phyloP scores from a whole-genome alignment of 2,797 vertebrate genomes.

The Coregonus suidteri region DNA sequence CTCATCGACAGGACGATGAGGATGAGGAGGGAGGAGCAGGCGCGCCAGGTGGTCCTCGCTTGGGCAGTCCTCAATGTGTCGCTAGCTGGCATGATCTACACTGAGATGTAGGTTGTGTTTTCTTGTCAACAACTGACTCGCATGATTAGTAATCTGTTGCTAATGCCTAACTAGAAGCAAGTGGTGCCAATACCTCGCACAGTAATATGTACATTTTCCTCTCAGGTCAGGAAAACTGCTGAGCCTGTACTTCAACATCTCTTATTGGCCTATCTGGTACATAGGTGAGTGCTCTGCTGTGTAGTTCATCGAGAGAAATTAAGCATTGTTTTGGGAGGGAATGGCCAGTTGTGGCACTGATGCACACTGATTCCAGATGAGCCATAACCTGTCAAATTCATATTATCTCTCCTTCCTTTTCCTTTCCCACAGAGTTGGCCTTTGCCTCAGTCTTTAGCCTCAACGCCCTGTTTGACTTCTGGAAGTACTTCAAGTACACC shows the following conservation, averaged over 20 bases:
- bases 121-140: background rate
- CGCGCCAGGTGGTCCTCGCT: constrained; percentile 86
- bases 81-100: constrained; percentile 94
- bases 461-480: constrained; percentile 94
- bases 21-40: constrained; percentile 90
- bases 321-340: background rate
- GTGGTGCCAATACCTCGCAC: background rate
- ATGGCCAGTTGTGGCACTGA: background rate
- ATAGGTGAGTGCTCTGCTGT: constrained; percentile 81
- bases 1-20: constrained; percentile 88
- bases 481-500: constrained; percentile 95
- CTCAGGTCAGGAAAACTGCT: constrained; percentile 89
- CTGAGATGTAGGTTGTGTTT: constrained; percentile 84
- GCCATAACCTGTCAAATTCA: background rate
- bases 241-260: constrained; percentile 88
- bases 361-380: background rate
- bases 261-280: constrained; percentile 94
- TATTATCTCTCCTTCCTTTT: background rate
- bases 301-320: background rate
- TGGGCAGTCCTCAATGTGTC: constrained; percentile 93
- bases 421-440: constrained; percentile 79
- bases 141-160: background rate
- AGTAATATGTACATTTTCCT: constrained; percentile 19
- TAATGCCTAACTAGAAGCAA: background rate
- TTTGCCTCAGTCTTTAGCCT: constrained; percentile 89